phyloP scores from a whole-genome alignment of 2,113 vertebrate species.

The Oceanites oceanicus region DNA sequence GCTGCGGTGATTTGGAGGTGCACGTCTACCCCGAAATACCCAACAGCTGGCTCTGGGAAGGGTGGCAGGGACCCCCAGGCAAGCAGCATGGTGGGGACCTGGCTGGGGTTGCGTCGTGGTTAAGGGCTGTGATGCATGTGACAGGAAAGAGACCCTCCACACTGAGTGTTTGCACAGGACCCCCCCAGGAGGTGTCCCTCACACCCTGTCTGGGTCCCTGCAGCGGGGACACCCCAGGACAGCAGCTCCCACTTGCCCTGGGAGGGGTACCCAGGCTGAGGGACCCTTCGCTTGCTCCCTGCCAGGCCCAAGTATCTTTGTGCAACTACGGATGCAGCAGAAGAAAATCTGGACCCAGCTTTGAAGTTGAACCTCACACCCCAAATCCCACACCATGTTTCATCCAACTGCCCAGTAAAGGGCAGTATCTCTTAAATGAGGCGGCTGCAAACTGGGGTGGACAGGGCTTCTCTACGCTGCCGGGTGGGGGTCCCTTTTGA shows the following conservation, averaged over 20 bases:
- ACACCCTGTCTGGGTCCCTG: accelerated
- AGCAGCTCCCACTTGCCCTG: neutral
- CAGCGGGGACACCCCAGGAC: accelerated
- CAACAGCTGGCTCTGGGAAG: neutral
- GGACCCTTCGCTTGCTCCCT: neutral
- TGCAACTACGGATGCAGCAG: accelerated
- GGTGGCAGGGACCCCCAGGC: accelerated
- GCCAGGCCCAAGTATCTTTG: neutral
- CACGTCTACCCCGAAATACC: neutral
- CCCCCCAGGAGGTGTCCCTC: neutral
- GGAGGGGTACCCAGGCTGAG: accelerated
- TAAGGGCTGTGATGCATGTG: accelerated
- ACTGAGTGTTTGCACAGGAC: neutral
- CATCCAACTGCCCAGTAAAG: neutral
- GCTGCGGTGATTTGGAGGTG: accelerated
- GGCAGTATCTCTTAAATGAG: neutral
- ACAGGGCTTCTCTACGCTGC: neutral
- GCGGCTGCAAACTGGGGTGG: neutral
- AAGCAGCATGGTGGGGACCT: accelerated
- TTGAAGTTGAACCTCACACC: neutral
- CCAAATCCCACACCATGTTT: neutral
- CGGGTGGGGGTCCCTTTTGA: too few relatives aligned
- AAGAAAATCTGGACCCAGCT: neutral
- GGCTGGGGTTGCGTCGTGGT: neutral
- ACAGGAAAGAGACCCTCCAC: neutral